Conservation (phyloP, 2,113 vertebrate species). For the Salvelinus alpinus region DNA sequence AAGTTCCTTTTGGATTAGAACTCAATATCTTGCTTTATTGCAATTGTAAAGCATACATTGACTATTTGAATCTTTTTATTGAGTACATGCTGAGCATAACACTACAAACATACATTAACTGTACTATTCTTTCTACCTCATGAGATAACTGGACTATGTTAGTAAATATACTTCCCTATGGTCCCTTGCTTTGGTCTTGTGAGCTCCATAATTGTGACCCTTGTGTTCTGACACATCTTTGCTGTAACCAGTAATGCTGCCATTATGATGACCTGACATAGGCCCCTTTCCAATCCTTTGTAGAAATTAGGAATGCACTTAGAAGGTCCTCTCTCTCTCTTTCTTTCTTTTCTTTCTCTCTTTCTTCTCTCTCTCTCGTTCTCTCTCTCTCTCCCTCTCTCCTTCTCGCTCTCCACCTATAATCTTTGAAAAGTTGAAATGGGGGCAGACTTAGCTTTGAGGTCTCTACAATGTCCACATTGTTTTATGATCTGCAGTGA, state of each 20-base stretch:
- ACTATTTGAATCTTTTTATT: too few relatives aligned
- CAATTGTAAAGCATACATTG: too few relatives aligned
- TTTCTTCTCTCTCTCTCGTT: too few relatives aligned
- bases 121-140: not conserved
- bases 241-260: not conserved
- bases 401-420: not conserved
- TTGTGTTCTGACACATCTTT: not conserved
- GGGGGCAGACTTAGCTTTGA: slow-evolving; percentile 23
- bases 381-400: not conserved
- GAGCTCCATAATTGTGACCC: slow-evolving; percentile 12
- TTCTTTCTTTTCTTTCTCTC: not conserved
- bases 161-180: not conserved
- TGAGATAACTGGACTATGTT: not conserved
- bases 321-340: not conserved
- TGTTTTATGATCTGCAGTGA: slow-evolving; percentile 45
- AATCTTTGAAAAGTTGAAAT: slow-evolving; percentile 8
- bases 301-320: not conserved
- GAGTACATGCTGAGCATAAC: too few relatives aligned
- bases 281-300: not conserved
- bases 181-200: slow-evolving; percentile 4
- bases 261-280: not conserved
- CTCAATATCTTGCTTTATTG: too few relatives aligned
- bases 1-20: too few relatives aligned
- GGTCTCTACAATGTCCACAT: slow-evolving; percentile 58
- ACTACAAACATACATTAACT: not conserved